Base-by-base conservation (phyloP, 2,888 invertebrate genomes). In the Drosophila suboccidentalis region DNA sequence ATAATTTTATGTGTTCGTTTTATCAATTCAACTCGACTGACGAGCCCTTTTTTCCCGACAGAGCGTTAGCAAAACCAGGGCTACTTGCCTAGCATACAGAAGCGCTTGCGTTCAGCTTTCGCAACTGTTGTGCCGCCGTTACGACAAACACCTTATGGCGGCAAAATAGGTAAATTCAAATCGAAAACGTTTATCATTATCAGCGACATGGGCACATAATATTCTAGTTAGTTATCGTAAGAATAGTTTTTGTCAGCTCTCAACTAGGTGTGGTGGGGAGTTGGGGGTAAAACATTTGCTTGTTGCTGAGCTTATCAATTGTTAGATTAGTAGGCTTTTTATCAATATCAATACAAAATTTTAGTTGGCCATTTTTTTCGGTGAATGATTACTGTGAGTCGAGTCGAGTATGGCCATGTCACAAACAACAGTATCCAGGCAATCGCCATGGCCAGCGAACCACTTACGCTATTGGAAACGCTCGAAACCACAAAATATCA, bases 21-120 rank as follows among this genome's bases (percentile, higher is more conserved):
- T 26, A 51, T 41, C 38, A 54, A 55, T 41, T 51, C 29, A 46
- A 46, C 39, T 50, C 39, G 32, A 29, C 34, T 11, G 75, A 62
- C 79, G 79, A 79, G 78, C 78, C 79, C 78, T 68, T 60, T 77
- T 78, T 75, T 71, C 43, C 29, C 9, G 11, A n/a, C 39, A 26
- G 19, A 22, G 29, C n/a, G 46, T 19, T 43, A 32, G 5, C 44
- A 44, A n/a, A 50, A n/a, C 46, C 55, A 77, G 78, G 64, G 76
- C 10, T 77, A 46, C 9, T 0, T 26, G 22, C 1, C 15, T 3
- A 9, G 11, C 4, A 17, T 13, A 3, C 3, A n/a, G 11, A 13
- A 34, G 34, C 66, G 39, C 38, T 43, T 6, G 13, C 46, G 79
- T 74, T 78, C 63, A n/a, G 4, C 3, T 9, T 22, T 1, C 29